A percentile compares a stretch with the other conserved stretches of the same genome.
Conservation (phyloP, 2,113 vertebrate species). For the Chaenocephalus aceratus region DNA sequence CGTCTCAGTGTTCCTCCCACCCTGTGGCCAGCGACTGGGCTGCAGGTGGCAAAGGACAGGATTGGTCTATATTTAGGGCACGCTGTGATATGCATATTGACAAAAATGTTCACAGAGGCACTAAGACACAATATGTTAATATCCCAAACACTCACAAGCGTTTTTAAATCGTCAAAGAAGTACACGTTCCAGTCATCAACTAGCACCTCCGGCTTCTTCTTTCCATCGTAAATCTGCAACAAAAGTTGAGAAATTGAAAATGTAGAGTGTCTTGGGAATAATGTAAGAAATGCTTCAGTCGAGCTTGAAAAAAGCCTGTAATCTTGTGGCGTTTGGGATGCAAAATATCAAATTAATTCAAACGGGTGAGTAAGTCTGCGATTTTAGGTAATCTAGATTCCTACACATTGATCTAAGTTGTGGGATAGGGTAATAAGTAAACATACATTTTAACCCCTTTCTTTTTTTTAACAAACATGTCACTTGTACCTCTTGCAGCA, state of each 20-base stretch:
- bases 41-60: conserved; percentile 59
- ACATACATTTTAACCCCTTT: not conserved
- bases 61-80: not conserved
- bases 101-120: not conserved
- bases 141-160: conserved; percentile 77
- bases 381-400: too few species aligned
- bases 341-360: too few species aligned
- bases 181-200: conserved; percentile 96
- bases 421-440: not conserved
- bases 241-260: conserved; percentile 31
- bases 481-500: conserved; percentile 91
- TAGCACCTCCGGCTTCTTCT: conserved; percentile 90
- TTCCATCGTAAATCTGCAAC: conserved; percentile 90
- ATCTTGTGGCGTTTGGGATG: not conserved
- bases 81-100: not conserved
- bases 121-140: not conserved
- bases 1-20: conserved; percentile 88
- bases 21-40: conserved; percentile 88
- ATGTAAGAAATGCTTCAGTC: not conserved
- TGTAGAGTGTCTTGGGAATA: not conserved
- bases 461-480: not conserved
- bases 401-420: not conserved
- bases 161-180: conserved; percentile 90
- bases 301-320: not conserved
- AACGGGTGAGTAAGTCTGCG: too few species aligned